Conservation (phyloP, 1,140 invertebrate species). For the Megalonaias nervosa region DNA sequence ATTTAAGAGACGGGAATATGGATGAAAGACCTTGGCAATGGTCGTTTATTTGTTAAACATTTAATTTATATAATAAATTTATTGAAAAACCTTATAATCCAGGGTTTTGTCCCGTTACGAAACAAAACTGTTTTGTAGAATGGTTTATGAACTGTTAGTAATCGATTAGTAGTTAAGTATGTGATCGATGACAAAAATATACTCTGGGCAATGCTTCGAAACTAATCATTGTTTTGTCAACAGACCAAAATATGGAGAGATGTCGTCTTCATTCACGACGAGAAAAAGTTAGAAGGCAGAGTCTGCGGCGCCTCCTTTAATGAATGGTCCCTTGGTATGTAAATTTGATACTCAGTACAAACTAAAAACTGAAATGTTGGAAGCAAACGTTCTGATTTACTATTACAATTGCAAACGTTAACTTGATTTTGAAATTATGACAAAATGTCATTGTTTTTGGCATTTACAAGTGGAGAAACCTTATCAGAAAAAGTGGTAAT, state of each 20-base stretch:
- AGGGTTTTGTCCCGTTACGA: background rate
- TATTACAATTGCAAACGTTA: background rate
- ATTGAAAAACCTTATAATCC: background rate
- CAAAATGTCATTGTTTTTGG: background rate
- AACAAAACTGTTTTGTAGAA: background rate
- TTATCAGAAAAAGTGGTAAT: background rate
- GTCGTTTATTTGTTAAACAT: too few relatives aligned
- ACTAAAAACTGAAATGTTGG: background rate
- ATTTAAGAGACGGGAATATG: too few relatives aligned
- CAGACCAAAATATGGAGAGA: conserved; percentile 35
- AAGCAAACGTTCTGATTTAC: background rate
- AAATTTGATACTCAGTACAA: background rate
- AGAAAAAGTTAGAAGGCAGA: conserved; percentile 19
- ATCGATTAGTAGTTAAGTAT: background rate
- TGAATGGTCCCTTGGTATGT: conserved; percentile 26
- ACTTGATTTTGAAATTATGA: background rate
- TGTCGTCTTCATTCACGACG: conserved; percentile 28
- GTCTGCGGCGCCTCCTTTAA: conserved; percentile 24
- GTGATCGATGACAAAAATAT: background rate
- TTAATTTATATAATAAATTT: background rate
- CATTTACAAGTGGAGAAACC: background rate
- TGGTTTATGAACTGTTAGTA: background rate
- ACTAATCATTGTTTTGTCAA: background rate
- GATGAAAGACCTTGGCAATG: too few relatives aligned
- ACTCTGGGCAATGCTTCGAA: background rate